Evolutionary conservation across 2,888 invertebrate species (phyloP).

Genomic region (Cerastoderma edule): DNA sequence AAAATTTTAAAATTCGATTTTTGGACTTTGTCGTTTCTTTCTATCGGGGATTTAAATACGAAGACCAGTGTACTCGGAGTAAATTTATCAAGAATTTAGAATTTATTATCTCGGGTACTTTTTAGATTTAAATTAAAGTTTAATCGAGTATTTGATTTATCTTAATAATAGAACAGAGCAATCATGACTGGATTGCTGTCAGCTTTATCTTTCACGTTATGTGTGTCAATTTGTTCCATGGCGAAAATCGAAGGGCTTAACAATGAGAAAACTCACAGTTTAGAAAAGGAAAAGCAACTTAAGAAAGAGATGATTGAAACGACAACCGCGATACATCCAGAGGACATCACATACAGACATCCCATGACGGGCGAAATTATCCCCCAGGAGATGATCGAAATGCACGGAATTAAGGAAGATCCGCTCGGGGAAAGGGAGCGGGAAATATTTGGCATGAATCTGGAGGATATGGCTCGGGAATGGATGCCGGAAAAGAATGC

Average conservation of each 20-base stretch:
- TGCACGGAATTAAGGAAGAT: slow-evolving; percentile 43
- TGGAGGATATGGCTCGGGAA: not conserved
- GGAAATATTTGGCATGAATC: slow-evolving; percentile 17
- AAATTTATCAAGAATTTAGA: too few species aligned
- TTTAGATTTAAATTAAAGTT: too few species aligned
- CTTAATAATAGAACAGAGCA: not conserved
- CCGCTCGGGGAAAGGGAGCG: slow-evolving; percentile 33
- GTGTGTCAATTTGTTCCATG: slow-evolving; percentile 46
- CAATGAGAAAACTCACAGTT: slow-evolving; percentile 21
- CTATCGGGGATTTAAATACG: too few species aligned
- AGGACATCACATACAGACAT: not conserved
- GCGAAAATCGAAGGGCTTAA: slow-evolving; percentile 21
- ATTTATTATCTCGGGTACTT: too few species aligned
- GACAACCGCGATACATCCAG: not conserved
- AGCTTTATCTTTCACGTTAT: slow-evolving; percentile 44
- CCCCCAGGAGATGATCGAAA: slow-evolving; percentile 47
- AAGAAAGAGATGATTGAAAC: not conserved
- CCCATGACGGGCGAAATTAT: slow-evolving; percentile 41
- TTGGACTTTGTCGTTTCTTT: slow-evolving; percentile 4
- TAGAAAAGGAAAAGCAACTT: slow-evolving; percentile 2
- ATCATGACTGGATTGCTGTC: slow-evolving; percentile 29
- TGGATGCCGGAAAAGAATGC: not conserved
- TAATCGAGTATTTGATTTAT: too few species aligned
- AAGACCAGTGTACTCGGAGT: too few species aligned
- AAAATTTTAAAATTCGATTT: not conserved